These are phyloP conservation scores for Lithophane socia DNA, from an alignment of 2,888 invertebrate genomes.

Conservation along the genomic window DNA sequence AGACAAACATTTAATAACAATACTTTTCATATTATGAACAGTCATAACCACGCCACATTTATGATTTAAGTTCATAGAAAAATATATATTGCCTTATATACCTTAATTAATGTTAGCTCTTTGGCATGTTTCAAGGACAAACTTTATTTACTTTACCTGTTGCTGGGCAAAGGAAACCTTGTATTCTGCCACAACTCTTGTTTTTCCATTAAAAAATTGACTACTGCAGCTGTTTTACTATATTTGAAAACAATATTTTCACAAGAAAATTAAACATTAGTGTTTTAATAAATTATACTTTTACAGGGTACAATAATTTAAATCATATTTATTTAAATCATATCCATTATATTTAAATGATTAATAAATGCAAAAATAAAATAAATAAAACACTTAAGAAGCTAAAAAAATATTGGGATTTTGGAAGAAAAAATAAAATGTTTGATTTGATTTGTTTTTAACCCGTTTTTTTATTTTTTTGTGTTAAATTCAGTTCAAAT, in stretches of 20 bases:
- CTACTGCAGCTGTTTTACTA: neutral
- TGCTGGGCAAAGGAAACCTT: neutral
- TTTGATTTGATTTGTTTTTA: neutral
- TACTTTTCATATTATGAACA: neutral
- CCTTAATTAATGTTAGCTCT: neutral
- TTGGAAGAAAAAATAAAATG: neutral
- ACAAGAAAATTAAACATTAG: neutral
- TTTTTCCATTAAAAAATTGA: neutral
- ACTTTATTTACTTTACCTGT: slow-evolving; percentile 5
- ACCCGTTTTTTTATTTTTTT: neutral
- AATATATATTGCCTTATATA: neutral
- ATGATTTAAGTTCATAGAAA: neutral
- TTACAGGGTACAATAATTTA: neutral
- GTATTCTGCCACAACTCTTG: neutral
- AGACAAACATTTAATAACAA: neutral
- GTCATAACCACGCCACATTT: neutral
- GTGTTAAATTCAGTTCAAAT: slow-evolving; percentile 40
- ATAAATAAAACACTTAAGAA: neutral
- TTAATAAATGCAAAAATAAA: neutral
- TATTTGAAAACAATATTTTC: neutral
- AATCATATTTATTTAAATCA: neutral
- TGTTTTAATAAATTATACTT: neutral
- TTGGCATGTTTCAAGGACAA: slow-evolving; percentile 1
- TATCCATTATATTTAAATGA: too few species aligned
- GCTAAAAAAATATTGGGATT: neutral